Base-by-base conservation (phyloP, 2,888 invertebrate species). In the Lithophane ornitopus region DNA sequence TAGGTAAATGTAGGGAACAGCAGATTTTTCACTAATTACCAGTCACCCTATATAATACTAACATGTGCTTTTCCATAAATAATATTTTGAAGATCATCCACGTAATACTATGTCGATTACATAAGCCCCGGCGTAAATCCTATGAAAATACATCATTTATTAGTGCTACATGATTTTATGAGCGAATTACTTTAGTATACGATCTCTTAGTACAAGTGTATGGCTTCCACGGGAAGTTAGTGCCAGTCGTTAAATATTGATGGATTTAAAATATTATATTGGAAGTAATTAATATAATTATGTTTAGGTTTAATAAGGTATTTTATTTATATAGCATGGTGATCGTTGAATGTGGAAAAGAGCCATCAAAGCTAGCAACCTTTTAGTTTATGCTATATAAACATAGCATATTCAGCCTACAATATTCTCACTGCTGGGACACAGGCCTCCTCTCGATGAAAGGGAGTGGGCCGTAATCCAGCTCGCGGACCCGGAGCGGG, bases 141-240 rank as follows among this genome's bases (percentile, higher is more conserved):
- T 52, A 41, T 34, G 46, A 46, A 71, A 46, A 71, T 78, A 62
- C 19, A 67, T 59, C 22, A 83, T 78, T 78, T 80, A 80, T 59
- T 70, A 52, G 39, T 22, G 49, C 70, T 58, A 26, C 44, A 67
- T 39, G 22, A 78, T 78, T 83, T 80, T 71, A 80, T 54, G 83
- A 62, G n/a, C 52, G 39, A 59, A 44, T 58, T 62, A 67, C 16
- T 80, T 56, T 26, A 46, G n/a, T 67, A n/a, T 67, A 70, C 41
- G 44, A 56, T 44, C 70, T 77, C 49, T 66, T 44, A 46, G 44
- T 46, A 22, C 66, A 56, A 69, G 61, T 61, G 28, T 28, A 28
- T 28, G 46, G 26, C 26, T 62, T 49, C 41, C 56, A 19, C 28
- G 26, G 39, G 28, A 72, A 19, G 41, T 80, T 58, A 54, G 65